Evolutionary conservation across 1,140 invertebrate genomes (phyloP).

Genomic region (Drosophila varians): DNA sequence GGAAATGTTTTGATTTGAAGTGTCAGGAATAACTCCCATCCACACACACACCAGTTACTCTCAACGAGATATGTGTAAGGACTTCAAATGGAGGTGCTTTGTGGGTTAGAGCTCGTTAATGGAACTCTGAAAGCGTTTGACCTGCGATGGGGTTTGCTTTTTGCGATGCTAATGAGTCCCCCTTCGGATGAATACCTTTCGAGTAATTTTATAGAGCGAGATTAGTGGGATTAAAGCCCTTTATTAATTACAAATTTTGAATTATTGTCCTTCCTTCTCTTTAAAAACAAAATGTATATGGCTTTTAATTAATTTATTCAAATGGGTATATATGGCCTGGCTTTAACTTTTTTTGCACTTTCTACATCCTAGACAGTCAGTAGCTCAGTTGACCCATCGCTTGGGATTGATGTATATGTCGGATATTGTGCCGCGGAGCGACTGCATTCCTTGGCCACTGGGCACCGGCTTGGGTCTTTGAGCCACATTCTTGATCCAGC

Average conservation of each 20-base stretch:
- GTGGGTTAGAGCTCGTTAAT: neutral
- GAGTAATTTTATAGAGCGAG: neutral
- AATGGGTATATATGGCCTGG: neutral
- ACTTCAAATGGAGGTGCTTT: neutral
- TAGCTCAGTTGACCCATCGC: constrained; percentile 39
- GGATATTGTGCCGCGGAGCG: constrained; percentile 66
- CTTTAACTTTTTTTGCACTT: neutral
- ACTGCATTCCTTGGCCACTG: constrained; percentile 50
- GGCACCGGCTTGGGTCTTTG: constrained; percentile 68
- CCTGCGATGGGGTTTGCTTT: neutral
- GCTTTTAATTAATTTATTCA: neutral
- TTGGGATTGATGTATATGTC: constrained; percentile 63
- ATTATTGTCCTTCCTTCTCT: too few relatives aligned
- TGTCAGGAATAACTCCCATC: neutral
- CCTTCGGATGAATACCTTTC: too few relatives aligned
- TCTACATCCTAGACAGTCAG: neutral
- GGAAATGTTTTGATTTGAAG: neutral
- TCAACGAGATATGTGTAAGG: neutral
- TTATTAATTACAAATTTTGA: too few relatives aligned
- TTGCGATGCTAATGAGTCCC: neutral
- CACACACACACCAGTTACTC: neutral
- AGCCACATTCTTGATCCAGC: constrained; percentile 48
- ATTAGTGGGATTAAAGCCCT: neutral
- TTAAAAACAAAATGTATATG: too few relatives aligned
- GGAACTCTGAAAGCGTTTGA: neutral